Evolutionary conservation across 2,888 invertebrate species (phyloP).

Genomic region (Podotricha telesiphe): DNA sequence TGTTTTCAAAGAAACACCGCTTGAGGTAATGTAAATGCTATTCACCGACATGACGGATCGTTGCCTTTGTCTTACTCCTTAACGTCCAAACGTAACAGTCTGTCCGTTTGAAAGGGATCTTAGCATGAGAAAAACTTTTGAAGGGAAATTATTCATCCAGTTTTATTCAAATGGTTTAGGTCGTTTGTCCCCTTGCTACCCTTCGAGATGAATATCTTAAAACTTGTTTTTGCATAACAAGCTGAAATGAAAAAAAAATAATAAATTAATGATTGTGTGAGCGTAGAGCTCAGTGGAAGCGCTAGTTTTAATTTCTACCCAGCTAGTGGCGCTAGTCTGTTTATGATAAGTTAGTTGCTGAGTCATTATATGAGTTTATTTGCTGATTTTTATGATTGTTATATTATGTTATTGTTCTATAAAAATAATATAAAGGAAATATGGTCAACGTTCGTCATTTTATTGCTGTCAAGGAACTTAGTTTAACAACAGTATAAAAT

Average conservation of each 20-base stretch:
- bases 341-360: background rate
- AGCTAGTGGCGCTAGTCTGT: background rate
- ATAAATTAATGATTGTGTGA: constrained; percentile 46
- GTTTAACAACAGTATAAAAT: no score
- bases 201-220: constrained; percentile 41
- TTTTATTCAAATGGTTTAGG: constrained; percentile 43
- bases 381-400: no score
- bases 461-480: no score
- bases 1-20: constrained; percentile 11
- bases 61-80: constrained; percentile 38
- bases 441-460: no score
- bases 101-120: constrained; percentile 38
- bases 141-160: constrained; percentile 42
- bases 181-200: constrained; percentile 29
- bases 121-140: constrained; percentile 41
- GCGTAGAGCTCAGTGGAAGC: background rate
- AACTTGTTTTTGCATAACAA: constrained; percentile 40
- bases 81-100: constrained; percentile 35
- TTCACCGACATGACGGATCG: constrained; percentile 32
- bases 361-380: no score
- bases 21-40: constrained; percentile 28
- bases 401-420: no score
- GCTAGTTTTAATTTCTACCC: background rate
- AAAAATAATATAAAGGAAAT: no score
- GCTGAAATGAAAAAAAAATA: constrained; percentile 39